Base-by-base conservation (phyloP, 2,797 vertebrate species). In the Paratrypauchen microcephalus region DNA sequence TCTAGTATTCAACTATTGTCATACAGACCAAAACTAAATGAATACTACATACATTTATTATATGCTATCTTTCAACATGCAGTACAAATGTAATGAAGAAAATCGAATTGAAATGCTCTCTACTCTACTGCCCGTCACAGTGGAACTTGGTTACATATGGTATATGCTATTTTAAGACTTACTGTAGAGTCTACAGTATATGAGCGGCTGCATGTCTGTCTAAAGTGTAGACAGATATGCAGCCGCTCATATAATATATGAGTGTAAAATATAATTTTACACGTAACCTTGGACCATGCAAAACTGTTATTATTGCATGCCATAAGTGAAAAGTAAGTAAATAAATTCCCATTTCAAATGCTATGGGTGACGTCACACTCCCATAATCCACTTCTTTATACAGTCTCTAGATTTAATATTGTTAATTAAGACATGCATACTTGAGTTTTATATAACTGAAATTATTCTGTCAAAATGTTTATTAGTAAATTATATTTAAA, bases 131-230 rank as follows among this genome's bases (percentile, higher is more conserved):
- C 13, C 69, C 80, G 75, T 85, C 71, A 68, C 19, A 4, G 55
- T 69, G 66, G 5, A 79, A 71, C 58, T 52, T 68, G 68, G 76
- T 70, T 66, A 82, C 68, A 78, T 5, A 23, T 41, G 65, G 64
- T 5, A 36, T 36, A 36, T 64, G 70, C 79, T 86, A 74, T 87
- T 84, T 79, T 74, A 81, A 75, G 66, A 39, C 75, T 73, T 64
- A 55, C 78, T 78, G 77, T 39, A n/a, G n/a, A n/a, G n/a, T n/a
- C n/a, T n/a, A n/a, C n/a, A n/a, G n/a, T n/a, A n/a, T n/a, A n/a
- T n/a, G n/a, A n/a, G n/a, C n/a, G n/a, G n/a, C n/a, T n/a, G n/a
- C n/a, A n/a, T n/a, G n/a, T n/a, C n/a, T n/a, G n/a, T n/a, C n/a
- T n/a, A n/a, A n/a, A n/a, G n/a, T n/a, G n/a, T n/a, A 75, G 68